Conservation (phyloP, 2,113 vertebrate genomes). For the Neopipo cinnamomea region DNA sequence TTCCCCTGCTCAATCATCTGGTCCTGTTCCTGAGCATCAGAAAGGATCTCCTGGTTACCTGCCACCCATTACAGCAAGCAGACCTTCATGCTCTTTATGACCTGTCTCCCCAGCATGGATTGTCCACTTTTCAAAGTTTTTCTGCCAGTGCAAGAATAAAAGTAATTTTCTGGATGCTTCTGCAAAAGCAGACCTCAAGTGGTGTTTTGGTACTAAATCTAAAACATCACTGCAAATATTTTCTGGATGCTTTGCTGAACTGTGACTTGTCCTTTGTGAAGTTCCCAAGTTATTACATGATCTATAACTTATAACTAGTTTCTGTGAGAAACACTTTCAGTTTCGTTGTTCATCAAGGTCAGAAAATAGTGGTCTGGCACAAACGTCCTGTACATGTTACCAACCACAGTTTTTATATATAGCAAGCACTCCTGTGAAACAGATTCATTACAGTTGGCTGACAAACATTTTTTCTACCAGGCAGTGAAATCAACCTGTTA, state of each 20-base stretch:
- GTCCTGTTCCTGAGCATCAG: not conserved
- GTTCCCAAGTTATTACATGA: not conserved
- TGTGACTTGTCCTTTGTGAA: not conserved
- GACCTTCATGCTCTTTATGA: not conserved
- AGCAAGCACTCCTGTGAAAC: conserved; percentile 6
- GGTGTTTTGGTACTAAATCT: not conserved
- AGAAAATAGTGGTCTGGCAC: not conserved
- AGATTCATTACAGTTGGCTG: conserved; percentile 25
- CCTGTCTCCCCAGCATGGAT: not conserved
- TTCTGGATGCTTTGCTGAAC: not conserved
- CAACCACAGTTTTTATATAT: not conserved
- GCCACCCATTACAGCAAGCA: not conserved
- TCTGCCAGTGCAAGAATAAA: not conserved
- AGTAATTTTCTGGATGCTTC: not conserved
- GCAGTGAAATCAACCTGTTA: conserved; percentile 30
- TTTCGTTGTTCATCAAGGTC: not conserved
- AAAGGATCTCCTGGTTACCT: not conserved
- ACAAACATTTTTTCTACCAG: conserved; percentile 24
- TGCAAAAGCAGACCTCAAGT: not conserved
- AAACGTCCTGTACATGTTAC: not conserved
- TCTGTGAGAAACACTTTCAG: conserved; percentile 8
- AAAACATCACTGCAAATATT: not conserved
- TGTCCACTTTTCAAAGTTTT: not conserved
- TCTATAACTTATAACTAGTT: not conserved
- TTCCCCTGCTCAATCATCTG: not conserved